Conservation (phyloP, 2,113 vertebrate genomes). For the Apeltes quadracus region DNA sequence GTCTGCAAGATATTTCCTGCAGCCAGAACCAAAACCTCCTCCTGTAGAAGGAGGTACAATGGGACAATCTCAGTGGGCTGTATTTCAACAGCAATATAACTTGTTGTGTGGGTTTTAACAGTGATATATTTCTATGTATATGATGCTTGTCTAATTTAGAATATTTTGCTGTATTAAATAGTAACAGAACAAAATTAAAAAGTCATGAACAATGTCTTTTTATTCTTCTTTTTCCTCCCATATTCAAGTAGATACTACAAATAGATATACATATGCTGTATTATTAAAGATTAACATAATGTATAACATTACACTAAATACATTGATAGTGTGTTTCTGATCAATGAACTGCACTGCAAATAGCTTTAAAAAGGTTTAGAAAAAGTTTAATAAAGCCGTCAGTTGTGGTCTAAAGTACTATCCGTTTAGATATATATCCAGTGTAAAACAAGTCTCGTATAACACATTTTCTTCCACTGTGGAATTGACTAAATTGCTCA, state of each 20-base stretch:
- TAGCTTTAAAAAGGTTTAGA: constrained; percentile 25
- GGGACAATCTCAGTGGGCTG: constrained; percentile 9
- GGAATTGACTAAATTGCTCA: constrained; percentile 3
- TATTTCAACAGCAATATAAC: not conserved
- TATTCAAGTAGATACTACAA: constrained; percentile 65
- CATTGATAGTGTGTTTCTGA: constrained; percentile 25
- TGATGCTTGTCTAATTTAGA: not conserved
- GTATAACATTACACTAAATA: constrained; percentile 72
- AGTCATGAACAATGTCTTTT: constrained; percentile 19
- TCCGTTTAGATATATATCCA: constrained; percentile 64
- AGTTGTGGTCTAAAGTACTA: constrained; percentile 27
- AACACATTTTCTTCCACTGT: not conserved
- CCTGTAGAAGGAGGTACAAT: not conserved
- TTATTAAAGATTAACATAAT: constrained; percentile 65
- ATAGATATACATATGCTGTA: constrained; percentile 56
- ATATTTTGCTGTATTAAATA: not conserved
- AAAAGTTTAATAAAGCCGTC: constrained; percentile 23
- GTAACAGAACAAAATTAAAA: constrained; percentile 1
- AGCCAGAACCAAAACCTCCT: constrained; percentile 4
- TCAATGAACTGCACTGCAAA: constrained; percentile 9
- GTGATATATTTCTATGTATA: not conserved
- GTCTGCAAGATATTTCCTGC: constrained; percentile 24
- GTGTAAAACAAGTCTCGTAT: constrained; percentile 62
- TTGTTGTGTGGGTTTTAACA: not conserved
- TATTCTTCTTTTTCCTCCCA: constrained; percentile 35